Evolutionary conservation across 2,113 vertebrate species (phyloP).

Genomic region (Myotis yumanensis): DNA sequence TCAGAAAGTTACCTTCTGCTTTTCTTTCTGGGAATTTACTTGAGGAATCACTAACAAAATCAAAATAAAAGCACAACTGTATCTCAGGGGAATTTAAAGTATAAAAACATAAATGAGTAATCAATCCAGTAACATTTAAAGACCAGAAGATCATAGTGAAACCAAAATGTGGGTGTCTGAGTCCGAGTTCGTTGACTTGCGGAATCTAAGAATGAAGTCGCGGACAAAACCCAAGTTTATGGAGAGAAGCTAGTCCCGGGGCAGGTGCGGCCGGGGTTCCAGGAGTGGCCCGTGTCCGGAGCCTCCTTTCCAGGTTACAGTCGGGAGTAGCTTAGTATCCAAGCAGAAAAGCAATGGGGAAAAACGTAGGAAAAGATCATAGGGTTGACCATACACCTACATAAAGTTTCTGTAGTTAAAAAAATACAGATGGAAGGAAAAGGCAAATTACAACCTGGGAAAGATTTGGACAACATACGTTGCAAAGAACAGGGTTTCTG

Average conservation of each 20-base stretch:
- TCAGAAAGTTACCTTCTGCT: slow-evolving; percentile 6
- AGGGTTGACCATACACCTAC: not conserved
- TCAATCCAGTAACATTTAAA: not conserved
- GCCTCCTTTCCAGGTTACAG: too few species aligned
- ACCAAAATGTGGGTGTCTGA: too few species aligned
- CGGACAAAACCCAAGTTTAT: too few species aligned
- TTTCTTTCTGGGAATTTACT: slow-evolving; percentile 14
- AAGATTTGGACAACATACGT: not conserved
- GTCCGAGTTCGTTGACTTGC: too few species aligned
- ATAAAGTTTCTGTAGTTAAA: not conserved
- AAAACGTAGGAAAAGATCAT: not conserved
- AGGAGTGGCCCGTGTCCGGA: too few species aligned
- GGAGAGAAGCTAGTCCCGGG: too few species aligned
- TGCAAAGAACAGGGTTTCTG: not conserved
- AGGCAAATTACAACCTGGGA: slow-evolving; percentile 4
- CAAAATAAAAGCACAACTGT: slow-evolving; percentile 38
- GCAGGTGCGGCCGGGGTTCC: too few species aligned
- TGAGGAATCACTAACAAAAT: slow-evolving; percentile 26
- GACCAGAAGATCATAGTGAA: not conserved
- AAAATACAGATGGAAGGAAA: slow-evolving; percentile 32
- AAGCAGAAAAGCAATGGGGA: not conserved
- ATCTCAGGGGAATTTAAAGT: not conserved
- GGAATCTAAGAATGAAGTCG: too few species aligned
- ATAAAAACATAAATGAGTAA: not conserved
- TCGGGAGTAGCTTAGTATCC: too few species aligned